Conservation (phyloP, 2,113 vertebrate species). For the Accipiter cooperii region DNA sequence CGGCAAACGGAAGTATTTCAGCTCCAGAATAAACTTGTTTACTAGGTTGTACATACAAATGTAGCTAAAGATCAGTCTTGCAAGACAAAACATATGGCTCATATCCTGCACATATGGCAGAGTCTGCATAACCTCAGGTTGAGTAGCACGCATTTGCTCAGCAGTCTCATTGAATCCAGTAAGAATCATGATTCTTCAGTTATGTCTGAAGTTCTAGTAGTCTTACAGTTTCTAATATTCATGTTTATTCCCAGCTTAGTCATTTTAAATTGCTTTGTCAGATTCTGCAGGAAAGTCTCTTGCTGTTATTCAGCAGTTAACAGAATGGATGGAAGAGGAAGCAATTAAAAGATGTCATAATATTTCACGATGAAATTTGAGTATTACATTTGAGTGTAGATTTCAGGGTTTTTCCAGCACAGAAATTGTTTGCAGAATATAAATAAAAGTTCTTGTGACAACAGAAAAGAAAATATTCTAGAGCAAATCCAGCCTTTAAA, state of each 20-base stretch:
- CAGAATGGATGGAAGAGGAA: not conserved
- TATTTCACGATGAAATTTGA: not conserved
- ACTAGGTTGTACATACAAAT: not conserved
- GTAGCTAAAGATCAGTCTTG: not conserved
- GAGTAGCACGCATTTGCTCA: not conserved
- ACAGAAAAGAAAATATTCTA: not conserved
- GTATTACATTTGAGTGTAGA: not conserved
- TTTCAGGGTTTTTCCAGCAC: not conserved
- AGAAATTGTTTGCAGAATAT: not conserved
- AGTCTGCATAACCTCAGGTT: not conserved
- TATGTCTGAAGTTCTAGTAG: not conserved
- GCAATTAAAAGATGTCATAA: not conserved
- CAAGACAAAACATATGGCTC: not conserved
- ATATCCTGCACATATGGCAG: not conserved
- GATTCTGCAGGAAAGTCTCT: not conserved
- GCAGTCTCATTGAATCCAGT: not conserved
- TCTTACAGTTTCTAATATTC: not conserved
- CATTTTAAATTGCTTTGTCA: not conserved
- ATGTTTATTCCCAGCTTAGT: not conserved
- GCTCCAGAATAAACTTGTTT: not conserved
- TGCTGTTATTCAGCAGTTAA: not conserved
- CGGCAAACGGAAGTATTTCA: not conserved
- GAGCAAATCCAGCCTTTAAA: not conserved
- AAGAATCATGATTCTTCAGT: not conserved
- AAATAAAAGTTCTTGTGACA: not conserved